These are phyloP conservation scores for Orientallactaga bullata DNA, from an alignment of 2,113 vertebrate genomes.

Conservation along the genomic window DNA sequence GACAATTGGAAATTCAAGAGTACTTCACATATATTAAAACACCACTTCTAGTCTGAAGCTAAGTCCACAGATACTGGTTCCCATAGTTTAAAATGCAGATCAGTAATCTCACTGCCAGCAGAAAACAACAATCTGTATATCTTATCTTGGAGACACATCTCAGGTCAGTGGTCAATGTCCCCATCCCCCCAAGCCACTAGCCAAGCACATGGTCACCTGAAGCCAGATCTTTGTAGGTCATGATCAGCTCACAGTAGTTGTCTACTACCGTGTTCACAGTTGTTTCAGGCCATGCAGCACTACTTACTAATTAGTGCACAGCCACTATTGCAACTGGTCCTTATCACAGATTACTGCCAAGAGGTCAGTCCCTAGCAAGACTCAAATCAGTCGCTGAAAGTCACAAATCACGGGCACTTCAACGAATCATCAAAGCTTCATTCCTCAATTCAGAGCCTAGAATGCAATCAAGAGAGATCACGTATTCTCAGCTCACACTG, in stretches of 20 bases:
- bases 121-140: not conserved
- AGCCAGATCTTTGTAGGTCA: constrained; percentile 1
- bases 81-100: constrained; percentile 1
- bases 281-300: not conserved
- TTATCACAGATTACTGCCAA: not conserved
- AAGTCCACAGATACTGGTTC: not conserved
- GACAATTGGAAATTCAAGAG: not conserved
- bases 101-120: not conserved
- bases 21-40: not conserved
- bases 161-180: not conserved
- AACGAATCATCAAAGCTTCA: not conserved
- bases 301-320: not conserved
- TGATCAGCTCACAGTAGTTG: not conserved
- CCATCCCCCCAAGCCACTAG: not conserved
- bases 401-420: not conserved
- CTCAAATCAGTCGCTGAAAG: not conserved
- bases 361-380: not conserved
- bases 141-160: not conserved
- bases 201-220: not conserved
- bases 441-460: not conserved
- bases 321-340: not conserved
- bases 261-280: not conserved
- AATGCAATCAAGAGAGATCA: not conserved
- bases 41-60: not conserved
- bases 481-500: not conserved